Evolutionary conservation across 2,888 invertebrate species (phyloP), one percentile per base, ranked within the genome.

Genomic region (Cotesia congregata): DNA sequence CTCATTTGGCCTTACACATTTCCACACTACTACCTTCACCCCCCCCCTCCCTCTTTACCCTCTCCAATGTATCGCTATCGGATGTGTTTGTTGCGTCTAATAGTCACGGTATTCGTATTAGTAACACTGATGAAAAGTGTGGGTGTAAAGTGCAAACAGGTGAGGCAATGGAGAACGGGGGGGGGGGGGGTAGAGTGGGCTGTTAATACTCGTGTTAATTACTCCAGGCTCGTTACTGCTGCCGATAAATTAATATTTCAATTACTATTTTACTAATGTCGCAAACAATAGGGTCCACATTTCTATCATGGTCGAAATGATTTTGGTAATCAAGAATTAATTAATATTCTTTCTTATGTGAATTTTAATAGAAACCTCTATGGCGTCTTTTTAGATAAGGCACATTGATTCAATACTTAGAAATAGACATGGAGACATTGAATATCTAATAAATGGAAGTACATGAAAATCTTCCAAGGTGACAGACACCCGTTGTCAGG

Each of bases 221-320:
- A 87, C 86, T 79, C 79, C 81, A 70, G 80, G 83, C 80, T 83
- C 85, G 84, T 85, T 86, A 84, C 80, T 20, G 30, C 83, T 83
- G 82, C 62, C 83, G 83, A 86, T 87, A 86, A 87, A 87, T 88
- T 88, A 88, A 88, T 87, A 87, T 87, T 88, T 87, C 88, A 87
- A 88, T 88, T 88, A 86, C 83, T 83, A 85, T 83, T 84, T 83
- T 82, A 83, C 82, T 83, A 85, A 85, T 86, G 83, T 50, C 72
- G 15, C 39, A 40, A 40, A 39, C 17, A 39, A 15, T 12, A 7
- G 4, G 38, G 64, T 30, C 3, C 30, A 30, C 30, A 30, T 3
- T 4, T 30, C 3, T 30, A 3, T 30, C 30, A 30, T 30, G 30
- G 30, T 4, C 3, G 30, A 3, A 30, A 30, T 30, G 30, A 30